Conservation (phyloP, 64 coral and sea anemone genomes). For the Trachythela sp. region DNA sequence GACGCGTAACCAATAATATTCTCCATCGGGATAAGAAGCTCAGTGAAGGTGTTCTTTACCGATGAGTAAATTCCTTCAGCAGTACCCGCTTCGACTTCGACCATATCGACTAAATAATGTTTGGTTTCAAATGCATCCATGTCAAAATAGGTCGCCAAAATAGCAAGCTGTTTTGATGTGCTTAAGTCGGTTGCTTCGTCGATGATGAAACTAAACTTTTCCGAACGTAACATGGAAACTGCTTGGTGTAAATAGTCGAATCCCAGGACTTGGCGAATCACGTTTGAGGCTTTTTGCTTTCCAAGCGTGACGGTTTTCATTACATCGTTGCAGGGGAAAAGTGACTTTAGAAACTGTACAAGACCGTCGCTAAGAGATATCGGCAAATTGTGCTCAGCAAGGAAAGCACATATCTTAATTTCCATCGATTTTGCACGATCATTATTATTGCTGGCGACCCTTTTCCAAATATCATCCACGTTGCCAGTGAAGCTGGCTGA, state of each 20-base stretch:
- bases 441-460: not conserved
- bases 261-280: slow-evolving; percentile 1
- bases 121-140: slow-evolving; percentile 22
- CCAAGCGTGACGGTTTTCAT: not conserved
- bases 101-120: not conserved
- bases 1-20: not conserved
- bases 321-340: not conserved
- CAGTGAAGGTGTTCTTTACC: not conserved
- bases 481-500: not conserved
- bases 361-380: not conserved
- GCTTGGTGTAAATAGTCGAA: not conserved
- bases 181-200: too few relatives aligned
- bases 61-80: not conserved
- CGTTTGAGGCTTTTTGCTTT: not conserved
- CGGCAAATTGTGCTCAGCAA: not conserved
- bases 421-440: not conserved
- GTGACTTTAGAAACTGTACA: not conserved
- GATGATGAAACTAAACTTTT: too few relatives aligned
- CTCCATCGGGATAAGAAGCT: not conserved
- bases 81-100: not conserved
- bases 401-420: not conserved
- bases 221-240: not conserved
- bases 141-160: too few relatives aligned
- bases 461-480: not conserved
- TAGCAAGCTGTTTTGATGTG: too few relatives aligned